phyloP scores from a whole-genome alignment of 92 coral and sea anemone genomes.

The Zoanthus sociatus region DNA sequence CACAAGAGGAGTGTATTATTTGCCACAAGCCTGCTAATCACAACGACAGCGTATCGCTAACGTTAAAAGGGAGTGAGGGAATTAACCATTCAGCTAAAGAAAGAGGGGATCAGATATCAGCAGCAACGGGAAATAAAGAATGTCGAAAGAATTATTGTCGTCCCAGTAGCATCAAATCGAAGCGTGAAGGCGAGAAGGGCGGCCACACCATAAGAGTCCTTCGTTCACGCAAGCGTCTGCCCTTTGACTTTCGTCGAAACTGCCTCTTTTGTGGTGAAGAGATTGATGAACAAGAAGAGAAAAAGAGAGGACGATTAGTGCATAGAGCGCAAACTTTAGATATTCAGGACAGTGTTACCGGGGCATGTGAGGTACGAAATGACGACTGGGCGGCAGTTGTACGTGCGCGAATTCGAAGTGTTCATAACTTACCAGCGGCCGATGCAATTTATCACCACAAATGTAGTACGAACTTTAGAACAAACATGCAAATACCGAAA shows the following conservation, averaged over 20 bases:
- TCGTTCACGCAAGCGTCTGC: neutral
- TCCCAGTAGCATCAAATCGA: neutral
- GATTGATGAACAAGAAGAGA: neutral
- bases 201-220: neutral
- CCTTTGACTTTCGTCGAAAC: neutral
- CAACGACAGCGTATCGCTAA: neutral
- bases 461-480: slow-evolving; percentile 16
- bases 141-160: neutral
- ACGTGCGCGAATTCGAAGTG: slow-evolving; percentile 6
- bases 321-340: neutral
- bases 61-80: neutral
- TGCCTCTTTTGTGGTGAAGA: neutral
- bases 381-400: slow-evolving; percentile 29
- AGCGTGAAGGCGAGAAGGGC: neutral
- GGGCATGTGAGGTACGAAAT: neutral
- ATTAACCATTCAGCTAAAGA: neutral
- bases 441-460: slow-evolving; percentile 16
- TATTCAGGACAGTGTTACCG: neutral
- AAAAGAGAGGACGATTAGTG: neutral
- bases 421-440: slow-evolving; percentile 23
- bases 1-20: neutral
- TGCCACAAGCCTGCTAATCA: neutral
- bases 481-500: neutral
- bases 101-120: neutral
- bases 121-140: neutral